These are phyloP conservation scores for Diaphora mendica DNA, from an alignment of 2,888 invertebrate genomes.

Conservation along the genomic window DNA sequence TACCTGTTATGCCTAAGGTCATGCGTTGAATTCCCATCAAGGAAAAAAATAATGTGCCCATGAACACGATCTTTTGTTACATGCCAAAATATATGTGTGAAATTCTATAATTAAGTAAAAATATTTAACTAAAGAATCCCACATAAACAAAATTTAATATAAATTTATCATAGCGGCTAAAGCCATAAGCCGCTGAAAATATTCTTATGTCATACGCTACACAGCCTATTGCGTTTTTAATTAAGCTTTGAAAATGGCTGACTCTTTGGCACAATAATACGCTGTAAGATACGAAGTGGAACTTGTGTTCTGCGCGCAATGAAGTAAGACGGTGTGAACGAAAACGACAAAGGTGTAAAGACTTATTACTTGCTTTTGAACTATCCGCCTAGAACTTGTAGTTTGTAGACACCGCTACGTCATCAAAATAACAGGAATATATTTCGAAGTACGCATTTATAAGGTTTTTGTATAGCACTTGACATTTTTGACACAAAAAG, in stretches of 20 bases:
- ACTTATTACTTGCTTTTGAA: slow-evolving; percentile 10
- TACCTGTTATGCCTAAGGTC: background rate
- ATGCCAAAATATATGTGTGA: no score
- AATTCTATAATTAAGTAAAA: background rate
- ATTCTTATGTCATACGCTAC: slow-evolving; percentile 15
- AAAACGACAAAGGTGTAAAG: slow-evolving; percentile 11
- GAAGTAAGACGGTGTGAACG: slow-evolving; percentile 16
- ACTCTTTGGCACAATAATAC: slow-evolving; percentile 20
- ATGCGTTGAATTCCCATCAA: background rate
- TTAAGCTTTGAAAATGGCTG: slow-evolving; percentile 19
- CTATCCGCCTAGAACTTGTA: background rate
- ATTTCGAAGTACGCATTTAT: background rate
- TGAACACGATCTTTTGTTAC: no score
- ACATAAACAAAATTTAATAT: slow-evolving; percentile 2
- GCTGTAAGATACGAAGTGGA: slow-evolving; percentile 19
- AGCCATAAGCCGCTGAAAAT: background rate
- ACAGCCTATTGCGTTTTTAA: slow-evolving; percentile 23
- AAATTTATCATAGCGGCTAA: background rate
- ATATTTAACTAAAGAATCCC: background rate
- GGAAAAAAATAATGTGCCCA: no score
- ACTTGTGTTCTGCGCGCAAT: slow-evolving; percentile 18
- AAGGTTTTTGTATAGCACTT: background rate
- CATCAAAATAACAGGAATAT: background rate
- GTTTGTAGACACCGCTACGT: background rate
- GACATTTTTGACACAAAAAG: background rate